A percentile compares a stretch with the other conserved stretches of the same genome.
Conservation (phyloP, 2,797 vertebrate species). For the Liasis olivaceus region DNA sequence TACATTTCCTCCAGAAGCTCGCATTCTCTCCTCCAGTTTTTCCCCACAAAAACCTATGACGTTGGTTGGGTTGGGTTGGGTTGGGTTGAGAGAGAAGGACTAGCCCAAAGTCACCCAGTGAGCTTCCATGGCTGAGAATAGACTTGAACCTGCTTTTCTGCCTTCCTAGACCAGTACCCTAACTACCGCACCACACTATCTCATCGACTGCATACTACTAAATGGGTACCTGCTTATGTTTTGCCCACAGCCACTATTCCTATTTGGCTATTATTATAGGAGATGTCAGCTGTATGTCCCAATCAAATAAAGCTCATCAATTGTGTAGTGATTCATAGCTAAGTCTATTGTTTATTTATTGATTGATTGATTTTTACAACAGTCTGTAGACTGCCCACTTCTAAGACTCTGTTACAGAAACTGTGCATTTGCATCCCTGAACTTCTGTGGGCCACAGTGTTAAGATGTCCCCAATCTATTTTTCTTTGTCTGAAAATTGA, state of each 20-base stretch:
- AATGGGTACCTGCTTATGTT: neutral
- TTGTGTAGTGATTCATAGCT: neutral
- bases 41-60: neutral
- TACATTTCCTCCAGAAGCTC: neutral
- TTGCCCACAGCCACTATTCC: neutral
- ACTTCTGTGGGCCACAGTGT: neutral
- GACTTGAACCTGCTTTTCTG: too few species aligned
- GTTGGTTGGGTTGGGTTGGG: neutral
- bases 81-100: neutral
- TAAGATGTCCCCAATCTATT: neutral
- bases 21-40: neutral
- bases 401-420: neutral
- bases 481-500: neutral
- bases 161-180: too few species aligned
- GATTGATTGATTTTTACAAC: too few species aligned
- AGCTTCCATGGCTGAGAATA: too few species aligned
- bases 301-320: neutral
- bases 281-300: neutral
- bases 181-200: too few species aligned
- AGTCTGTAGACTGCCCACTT: neutral
- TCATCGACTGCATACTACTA: neutral
- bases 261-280: neutral
- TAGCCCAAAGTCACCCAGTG: neutral
- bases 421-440: neutral
- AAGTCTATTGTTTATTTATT: neutral